Conservation (phyloP, 64 coral and sea anemone genomes). For the Stichodactyla mertensii region DNA sequence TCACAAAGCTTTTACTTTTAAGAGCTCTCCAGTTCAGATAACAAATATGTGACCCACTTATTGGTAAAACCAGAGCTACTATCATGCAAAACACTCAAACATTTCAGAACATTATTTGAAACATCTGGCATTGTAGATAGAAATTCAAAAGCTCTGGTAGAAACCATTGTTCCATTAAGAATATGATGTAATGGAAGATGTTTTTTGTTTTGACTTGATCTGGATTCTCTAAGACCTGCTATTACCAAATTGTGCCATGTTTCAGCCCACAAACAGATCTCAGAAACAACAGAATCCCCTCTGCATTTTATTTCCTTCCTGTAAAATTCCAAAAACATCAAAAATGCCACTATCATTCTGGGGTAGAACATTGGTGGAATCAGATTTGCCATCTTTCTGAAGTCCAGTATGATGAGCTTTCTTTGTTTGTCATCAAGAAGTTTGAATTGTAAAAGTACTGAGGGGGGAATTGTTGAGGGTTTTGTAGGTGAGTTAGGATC, state of each 20-base stretch:
- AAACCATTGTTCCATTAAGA: constrained; percentile 37
- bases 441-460: constrained; percentile 16
- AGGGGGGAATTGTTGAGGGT: background rate
- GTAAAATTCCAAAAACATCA: constrained; percentile 20
- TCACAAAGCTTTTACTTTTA: background rate
- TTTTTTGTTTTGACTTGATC: background rate
- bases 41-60: constrained; percentile 8
- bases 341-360: constrained; percentile 26
- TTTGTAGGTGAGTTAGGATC: background rate
- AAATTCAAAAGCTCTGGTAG: constrained; percentile 5
- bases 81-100: constrained; percentile 6
- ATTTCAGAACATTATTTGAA: constrained; percentile 28
- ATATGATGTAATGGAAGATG: constrained; percentile 29
- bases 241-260: constrained; percentile 27
- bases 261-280: constrained; percentile 32
- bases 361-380: constrained; percentile 33
- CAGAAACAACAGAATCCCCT: background rate
- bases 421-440: constrained; percentile 9
- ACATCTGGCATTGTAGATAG: background rate
- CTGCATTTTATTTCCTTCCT: background rate
- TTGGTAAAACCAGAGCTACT: constrained; percentile 39
- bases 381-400: background rate
- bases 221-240: background rate
- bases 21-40: background rate
- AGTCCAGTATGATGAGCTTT: constrained; percentile 4